Conservation (phyloP, 2,888 invertebrate genomes). For the Campoplex nolae region DNA sequence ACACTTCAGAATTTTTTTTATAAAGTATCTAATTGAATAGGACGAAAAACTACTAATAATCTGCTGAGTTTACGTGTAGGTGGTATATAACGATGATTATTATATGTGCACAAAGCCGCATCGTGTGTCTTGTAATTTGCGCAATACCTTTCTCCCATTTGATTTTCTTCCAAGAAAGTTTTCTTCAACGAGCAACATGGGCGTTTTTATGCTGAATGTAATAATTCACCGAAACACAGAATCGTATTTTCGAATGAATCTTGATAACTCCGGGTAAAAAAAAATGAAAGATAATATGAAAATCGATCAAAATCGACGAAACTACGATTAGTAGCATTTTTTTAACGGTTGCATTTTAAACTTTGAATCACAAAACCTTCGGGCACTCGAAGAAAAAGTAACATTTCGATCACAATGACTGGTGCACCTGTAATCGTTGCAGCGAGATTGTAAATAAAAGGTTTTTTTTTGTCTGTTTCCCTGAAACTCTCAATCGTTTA, state of each 20-base stretch:
- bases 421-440: not conserved
- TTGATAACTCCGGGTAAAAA: not conserved
- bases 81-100: constrained; percentile 59
- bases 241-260: not conserved
- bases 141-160: constrained; percentile 67
- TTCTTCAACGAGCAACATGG: constrained; percentile 46
- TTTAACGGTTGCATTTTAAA: not conserved
- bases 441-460: not conserved
- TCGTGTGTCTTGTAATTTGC: constrained; percentile 65
- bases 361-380: not conserved
- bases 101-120: constrained; percentile 45
- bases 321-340: not conserved
- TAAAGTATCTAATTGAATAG: not conserved
- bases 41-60: constrained; percentile 29
- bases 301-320: not conserved
- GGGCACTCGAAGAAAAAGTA: not conserved
- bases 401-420: not conserved
- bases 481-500: not conserved
- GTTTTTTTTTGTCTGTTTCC: constrained; percentile 7
- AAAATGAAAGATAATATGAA: not conserved
- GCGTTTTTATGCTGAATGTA: not conserved
- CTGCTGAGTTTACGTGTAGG: constrained; percentile 48
- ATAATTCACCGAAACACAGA: not conserved
- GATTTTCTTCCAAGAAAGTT: constrained; percentile 63
- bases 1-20: not conserved